A percentile compares a stretch with the other conserved stretches of the same genome.
These are phyloP conservation scores for Alethe diademata DNA, from an alignment of 2,113 vertebrate species.

Conservation along the genomic window DNA sequence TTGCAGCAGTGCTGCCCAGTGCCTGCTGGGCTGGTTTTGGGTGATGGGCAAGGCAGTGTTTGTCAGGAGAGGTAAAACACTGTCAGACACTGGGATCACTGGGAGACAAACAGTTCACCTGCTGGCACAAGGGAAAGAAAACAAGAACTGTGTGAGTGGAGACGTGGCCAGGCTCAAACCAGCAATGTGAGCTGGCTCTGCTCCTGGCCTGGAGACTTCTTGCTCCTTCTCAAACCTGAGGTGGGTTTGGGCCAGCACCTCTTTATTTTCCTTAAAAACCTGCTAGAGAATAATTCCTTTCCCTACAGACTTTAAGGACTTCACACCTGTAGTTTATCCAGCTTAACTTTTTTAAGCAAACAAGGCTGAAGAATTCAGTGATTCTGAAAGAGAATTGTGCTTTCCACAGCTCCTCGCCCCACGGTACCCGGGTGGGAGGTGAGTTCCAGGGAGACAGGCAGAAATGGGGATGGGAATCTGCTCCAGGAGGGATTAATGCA, in stretches of 20 bases:
- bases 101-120: neutral
- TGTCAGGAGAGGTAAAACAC: neutral
- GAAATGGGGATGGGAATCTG: neutral
- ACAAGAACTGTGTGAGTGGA: neutral
- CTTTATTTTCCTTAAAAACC: neutral
- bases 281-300: neutral
- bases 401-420: neutral
- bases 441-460: neutral
- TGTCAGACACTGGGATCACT: neutral
- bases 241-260: neutral
- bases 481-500: neutral
- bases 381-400: neutral
- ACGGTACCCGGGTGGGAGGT: fast-evolving
- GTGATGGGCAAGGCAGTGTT: neutral
- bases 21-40: neutral
- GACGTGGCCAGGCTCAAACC: neutral
- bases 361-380: neutral
- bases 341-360: neutral
- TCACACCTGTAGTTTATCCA: neutral
- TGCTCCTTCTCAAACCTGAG: neutral
- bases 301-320: neutral
- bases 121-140: neutral
- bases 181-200: neutral
- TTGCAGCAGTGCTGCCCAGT: neutral
- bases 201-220: neutral